Base-by-base conservation (phyloP, 2,888 invertebrate species). In the Biston betularia region DNA sequence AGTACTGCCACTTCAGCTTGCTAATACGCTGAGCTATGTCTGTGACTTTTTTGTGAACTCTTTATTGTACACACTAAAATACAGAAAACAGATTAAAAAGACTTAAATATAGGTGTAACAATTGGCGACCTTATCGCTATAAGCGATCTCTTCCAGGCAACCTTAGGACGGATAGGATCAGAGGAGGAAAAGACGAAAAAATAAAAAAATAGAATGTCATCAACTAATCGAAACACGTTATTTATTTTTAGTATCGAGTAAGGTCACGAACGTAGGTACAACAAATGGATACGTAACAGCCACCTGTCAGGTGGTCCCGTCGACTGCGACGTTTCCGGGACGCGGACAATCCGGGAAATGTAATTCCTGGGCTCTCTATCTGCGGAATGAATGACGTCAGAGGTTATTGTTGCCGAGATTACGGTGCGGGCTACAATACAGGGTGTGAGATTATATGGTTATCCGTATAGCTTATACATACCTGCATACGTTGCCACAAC, bases 341-440 rank as follows among this genome's bases (percentile, higher is more conserved):
- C 34, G 8, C 50, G 50, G 52, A 40, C 53, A 53, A 53, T 53
- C 53, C 8, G 14, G 53, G 53, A 46, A 34, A 61, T 46, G 53
- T 49, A 12, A 50, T 54, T 15, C 38, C 46, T 45, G 53, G 35
- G 14, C 38, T 15, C 38, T 8, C 49, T 12, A 49, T 24, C 24
- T 40, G 15, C 53, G 53, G 35, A 11, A 50, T 38, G 40, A 53
- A 15, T 53, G 53, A 53, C 40, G 53, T 38, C 53, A 40, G 38
- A 53, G 4, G 14, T 15, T 40, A 40, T 40, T 40, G 53, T 15
- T 6, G 12, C 11, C 11, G 6, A 38, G 35, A 53, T 53, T 15
- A 40, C 6, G 6, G 35, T 14, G 14, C 8, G 4, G 1, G 34
- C n/a, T n/a, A 46, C 6, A 15, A 46, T n/a, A 24, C 24, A 24